Percentiles rank a stretch among this genome's conserved stretches.
Conservation (phyloP, 2,888 invertebrate genomes). For the Andrena bucephala region DNA sequence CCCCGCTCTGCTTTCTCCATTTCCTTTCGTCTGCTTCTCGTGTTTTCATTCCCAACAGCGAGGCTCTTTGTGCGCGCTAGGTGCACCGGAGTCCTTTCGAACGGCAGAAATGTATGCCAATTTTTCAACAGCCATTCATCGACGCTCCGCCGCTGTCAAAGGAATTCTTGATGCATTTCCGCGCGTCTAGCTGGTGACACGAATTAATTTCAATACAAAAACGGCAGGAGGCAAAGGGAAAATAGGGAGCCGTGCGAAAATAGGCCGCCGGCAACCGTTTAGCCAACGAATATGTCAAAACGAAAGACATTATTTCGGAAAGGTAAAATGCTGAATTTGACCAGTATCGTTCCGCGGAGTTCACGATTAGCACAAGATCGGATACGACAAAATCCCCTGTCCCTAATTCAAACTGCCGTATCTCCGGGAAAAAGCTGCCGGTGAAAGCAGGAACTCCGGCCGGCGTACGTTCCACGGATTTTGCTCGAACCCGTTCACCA, state of each 20-base stretch:
- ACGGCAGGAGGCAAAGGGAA: neutral
- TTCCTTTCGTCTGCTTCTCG: slow-evolving; percentile 34
- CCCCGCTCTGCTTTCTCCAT: slow-evolving; percentile 16
- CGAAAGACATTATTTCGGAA: neutral
- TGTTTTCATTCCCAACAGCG: slow-evolving; percentile 59
- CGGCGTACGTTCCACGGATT: slow-evolving; percentile 44
- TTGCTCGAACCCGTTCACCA: slow-evolving; percentile 24
- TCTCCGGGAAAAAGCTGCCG: slow-evolving; percentile 12
- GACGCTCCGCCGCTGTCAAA: slow-evolving; percentile 52
- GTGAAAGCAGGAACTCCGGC: neutral
- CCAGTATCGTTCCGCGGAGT: neutral
- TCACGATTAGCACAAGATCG: neutral
- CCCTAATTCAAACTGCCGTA: slow-evolving; percentile 11
- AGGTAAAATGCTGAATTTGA: neutral
- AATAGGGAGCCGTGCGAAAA: neutral
- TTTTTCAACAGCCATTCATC: slow-evolving; percentile 64
- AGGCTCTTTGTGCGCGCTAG: slow-evolving; percentile 47
- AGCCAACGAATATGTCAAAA: slow-evolving; percentile 4
- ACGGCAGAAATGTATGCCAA: slow-evolving; percentile 64
- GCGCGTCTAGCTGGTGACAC: slow-evolving; percentile 35
- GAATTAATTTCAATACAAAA: slow-evolving; percentile 63
- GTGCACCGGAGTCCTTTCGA: slow-evolving; percentile 51
- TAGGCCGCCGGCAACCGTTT: neutral
- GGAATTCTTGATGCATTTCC: slow-evolving; percentile 46
- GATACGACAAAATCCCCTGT: slow-evolving; percentile 1